Conservation (phyloP, 2,113 vertebrate species). For the Rhinolophus sinicus region DNA sequence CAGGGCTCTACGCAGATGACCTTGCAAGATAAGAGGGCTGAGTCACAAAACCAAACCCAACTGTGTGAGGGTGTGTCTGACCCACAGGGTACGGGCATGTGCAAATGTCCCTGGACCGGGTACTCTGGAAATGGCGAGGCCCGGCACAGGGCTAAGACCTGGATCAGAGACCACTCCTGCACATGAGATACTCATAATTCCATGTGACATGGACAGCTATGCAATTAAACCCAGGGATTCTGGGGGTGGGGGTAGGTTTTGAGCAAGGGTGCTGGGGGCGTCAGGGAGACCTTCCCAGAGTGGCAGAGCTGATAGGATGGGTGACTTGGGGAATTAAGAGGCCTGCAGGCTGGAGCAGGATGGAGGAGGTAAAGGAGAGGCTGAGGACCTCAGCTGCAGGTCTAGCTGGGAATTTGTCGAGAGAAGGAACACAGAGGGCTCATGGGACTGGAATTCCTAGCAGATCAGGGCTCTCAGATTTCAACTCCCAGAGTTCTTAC, state of each 20-base stretch:
- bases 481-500: accelerated
- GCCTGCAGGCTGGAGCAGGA: neutral
- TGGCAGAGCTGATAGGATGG: neutral
- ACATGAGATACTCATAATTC: accelerated
- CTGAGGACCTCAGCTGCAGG: accelerated
- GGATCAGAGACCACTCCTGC: accelerated
- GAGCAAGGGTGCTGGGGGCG: neutral
- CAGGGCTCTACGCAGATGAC: neutral
- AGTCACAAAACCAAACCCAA: neutral
- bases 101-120: accelerated
- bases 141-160: accelerated
- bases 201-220: accelerated
- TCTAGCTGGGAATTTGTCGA: accelerated
- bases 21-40: neutral
- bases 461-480: accelerated
- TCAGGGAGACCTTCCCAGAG: neutral
- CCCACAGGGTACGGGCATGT: accelerated
- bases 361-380: no score
- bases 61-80: accelerated
- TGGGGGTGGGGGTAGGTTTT: accelerated
- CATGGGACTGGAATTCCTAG: accelerated
- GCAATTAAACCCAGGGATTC: accelerated
- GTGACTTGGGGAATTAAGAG: accelerated
- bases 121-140: accelerated
- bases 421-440: accelerated